Percentiles rank a stretch among this genome's conserved stretches.
phyloP scores from a whole-genome alignment of 2,888 invertebrate species.

The Dryocosmus kuriphilus region DNA sequence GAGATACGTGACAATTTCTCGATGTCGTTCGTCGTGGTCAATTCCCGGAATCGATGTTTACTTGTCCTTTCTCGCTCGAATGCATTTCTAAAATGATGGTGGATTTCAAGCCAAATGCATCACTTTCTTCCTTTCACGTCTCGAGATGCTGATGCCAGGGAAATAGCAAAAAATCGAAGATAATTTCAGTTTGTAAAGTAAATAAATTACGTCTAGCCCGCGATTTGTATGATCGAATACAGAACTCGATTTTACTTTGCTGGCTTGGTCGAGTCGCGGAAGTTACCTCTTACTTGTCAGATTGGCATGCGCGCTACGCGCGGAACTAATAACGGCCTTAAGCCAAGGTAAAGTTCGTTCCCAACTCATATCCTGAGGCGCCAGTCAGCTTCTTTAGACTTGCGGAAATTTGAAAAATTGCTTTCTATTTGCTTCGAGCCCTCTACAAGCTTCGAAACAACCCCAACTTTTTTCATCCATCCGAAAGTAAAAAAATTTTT shows the following conservation, averaged over 20 bases:
- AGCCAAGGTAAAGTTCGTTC: conserved; percentile 70
- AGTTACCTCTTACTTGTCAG: conserved; percentile 72
- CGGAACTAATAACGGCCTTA: conserved; percentile 68
- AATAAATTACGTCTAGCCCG: conserved; percentile 59
- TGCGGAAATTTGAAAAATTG: conserved; percentile 66
- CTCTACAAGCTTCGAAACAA: not conserved
- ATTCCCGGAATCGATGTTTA: too few species aligned
- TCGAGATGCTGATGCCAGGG: not conserved
- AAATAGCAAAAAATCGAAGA: conserved; percentile 66
- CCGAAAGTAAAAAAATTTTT: not conserved
- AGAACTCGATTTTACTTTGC: conserved; percentile 70
- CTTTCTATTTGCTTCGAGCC: conserved; percentile 55
- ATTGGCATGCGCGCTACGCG: conserved; percentile 67
- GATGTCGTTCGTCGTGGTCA: too few species aligned
- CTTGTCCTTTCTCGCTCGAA: too few species aligned
- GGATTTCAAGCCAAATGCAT: not conserved
- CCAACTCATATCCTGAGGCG: conserved; percentile 71
- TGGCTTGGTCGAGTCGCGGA: conserved; percentile 64
- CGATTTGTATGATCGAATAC: conserved; percentile 69
- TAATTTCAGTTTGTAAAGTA: conserved; percentile 70
- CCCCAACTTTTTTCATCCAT: not conserved
- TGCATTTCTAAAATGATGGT: not conserved
- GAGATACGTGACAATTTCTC: too few species aligned
- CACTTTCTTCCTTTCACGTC: not conserved
- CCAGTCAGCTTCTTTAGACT: conserved; percentile 62